Base-by-base conservation (phyloP, 2,797 vertebrate genomes). In the Helicolenus hilgendorfi region DNA sequence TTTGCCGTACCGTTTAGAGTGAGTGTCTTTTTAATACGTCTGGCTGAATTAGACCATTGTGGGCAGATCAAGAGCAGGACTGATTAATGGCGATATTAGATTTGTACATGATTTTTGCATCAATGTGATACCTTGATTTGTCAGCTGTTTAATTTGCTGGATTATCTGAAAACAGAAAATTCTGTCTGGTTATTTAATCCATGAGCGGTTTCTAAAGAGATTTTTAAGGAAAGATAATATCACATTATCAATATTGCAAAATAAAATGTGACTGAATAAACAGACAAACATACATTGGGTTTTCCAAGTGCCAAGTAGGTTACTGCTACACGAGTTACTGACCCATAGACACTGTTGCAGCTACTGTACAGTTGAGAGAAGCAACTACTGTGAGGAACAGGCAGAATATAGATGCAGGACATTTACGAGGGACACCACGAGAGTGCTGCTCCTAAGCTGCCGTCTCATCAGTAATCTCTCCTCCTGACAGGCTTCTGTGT, bases 401-500 rank as follows among this genome's bases (percentile, higher is more conserved):
- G 35, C 56, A 91, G 69, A 77, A 77, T 56, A 77, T 68, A 88
- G 71, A 93, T 92, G 73, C 89, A 69, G 84, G 87, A 85, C 84
- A 67, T 78, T 78, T 81, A 87, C 7, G 27, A 78, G 53, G 70
- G 81, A 83, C 74, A 64, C 49, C 29, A 79, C 59, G 82, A 91
- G 84, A 77, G 49, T 24, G 62, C 58, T 83, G 86, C 84, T 89
- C 72, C 62, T 78, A 77, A 88, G 67, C 88, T 87, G 65, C 73
- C 4, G 4, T 65, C 88, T 80, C 85, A 77, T 86, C 75, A 41
- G 73, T 88, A 92, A 94, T 90, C 86, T 79, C 82, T 82, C 80
- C 64, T 89, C 80, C 64, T 89, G 88, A 93, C 87, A 92, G 85
- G 75, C 77, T 68, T 89, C 88, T 84, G 73, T 84, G 81, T 85